Evolutionary conservation across 1,140 invertebrate genomes (phyloP).

Genomic region (Orchesella cincta): DNA sequence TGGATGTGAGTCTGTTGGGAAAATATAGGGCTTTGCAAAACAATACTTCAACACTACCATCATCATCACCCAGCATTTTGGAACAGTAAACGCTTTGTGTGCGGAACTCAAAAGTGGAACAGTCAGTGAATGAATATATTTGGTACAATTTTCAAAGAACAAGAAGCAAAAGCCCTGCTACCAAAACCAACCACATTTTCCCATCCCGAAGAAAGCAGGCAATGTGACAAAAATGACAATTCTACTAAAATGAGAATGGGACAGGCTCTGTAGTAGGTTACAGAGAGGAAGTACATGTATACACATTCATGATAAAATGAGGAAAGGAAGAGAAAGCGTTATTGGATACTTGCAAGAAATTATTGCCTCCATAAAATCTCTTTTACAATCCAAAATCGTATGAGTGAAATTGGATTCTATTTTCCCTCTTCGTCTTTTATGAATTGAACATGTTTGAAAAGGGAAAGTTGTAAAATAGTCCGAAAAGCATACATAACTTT

Average conservation of each 20-base stretch:
- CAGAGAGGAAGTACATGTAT: not conserved
- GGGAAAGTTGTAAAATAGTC: not conserved
- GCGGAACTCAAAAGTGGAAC: too few relatives aligned
- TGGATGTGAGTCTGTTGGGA: too few relatives aligned
- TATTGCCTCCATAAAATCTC: constrained; percentile 8
- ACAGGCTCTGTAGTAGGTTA: not conserved
- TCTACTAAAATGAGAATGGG: not conserved
- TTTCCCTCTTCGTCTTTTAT: not conserved
- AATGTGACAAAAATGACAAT: not conserved
- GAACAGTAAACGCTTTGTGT: too few relatives aligned
- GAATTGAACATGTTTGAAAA: not conserved
- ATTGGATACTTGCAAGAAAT: constrained; percentile 15
- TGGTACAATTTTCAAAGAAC: too few relatives aligned
- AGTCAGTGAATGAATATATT: too few relatives aligned
- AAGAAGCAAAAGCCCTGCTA: too few relatives aligned
- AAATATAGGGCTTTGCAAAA: too few relatives aligned
- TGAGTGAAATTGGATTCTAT: constrained; percentile 19
- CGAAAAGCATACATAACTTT: too few relatives aligned
- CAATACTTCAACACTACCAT: too few relatives aligned
- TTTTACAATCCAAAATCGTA: constrained; percentile 21
- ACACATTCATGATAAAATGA: not conserved
- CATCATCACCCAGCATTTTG: too few relatives aligned
- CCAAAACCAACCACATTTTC: too few relatives aligned
- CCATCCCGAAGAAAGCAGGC: not conserved
- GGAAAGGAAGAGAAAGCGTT: not conserved